Conservation (phyloP, 2,797 vertebrate species). For the Pogonophryne albipinna region DNA sequence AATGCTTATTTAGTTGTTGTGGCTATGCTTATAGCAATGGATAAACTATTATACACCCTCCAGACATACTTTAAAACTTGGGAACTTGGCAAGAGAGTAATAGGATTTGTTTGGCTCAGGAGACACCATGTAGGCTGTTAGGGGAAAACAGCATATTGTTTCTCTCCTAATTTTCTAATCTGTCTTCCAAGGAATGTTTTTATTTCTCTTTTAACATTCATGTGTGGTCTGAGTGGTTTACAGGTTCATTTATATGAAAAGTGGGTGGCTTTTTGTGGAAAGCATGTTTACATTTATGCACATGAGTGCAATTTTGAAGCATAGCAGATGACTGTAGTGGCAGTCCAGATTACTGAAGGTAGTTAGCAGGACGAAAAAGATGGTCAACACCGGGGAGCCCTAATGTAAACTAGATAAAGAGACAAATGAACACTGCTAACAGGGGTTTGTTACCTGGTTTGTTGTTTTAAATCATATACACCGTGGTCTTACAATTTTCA, state of each 20-base stretch:
- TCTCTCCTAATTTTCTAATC: not conserved
- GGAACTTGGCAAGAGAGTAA: constrained; percentile 7
- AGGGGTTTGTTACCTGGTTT: no score
- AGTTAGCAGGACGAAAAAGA: constrained; percentile 50
- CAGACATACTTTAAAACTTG: constrained; percentile 1
- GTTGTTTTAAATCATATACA: no score
- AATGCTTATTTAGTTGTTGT: not conserved
- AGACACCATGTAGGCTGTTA: not conserved
- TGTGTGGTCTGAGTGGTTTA: constrained; percentile 44
- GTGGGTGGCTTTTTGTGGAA: constrained; percentile 3
- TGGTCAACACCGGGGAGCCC: constrained; percentile 31
- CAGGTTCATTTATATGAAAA: constrained; percentile 22
- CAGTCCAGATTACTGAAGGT: constrained; percentile 5
- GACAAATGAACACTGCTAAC: constrained; percentile 14
- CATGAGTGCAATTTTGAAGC: constrained; percentile 17
- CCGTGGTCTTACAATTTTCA: no score
- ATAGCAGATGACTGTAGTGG: constrained; percentile 32
- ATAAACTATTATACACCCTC: not conserved
- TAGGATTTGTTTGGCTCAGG: constrained; percentile 8
- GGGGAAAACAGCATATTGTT: constrained; percentile 15
- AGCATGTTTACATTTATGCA: constrained; percentile 18
- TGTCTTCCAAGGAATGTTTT: not conserved
- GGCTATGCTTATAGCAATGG: not conserved
- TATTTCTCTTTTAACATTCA: not conserved
- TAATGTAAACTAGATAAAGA: constrained; percentile 49